phyloP scores from a whole-genome alignment of 2,888 invertebrate species.

The Ochlodes sylvanus region DNA sequence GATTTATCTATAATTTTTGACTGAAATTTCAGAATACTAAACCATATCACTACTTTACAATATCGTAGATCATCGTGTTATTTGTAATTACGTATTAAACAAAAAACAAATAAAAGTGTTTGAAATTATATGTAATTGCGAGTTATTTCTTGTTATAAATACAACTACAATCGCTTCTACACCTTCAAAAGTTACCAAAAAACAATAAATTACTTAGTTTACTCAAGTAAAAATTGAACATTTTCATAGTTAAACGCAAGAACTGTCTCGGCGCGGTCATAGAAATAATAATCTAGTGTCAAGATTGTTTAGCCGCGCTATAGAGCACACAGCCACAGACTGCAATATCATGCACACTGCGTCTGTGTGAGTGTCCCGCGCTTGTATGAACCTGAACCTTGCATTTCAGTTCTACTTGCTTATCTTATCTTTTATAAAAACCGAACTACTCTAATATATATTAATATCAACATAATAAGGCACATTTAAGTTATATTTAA shows the following conservation, averaged over 20 bases:
- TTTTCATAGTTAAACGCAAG: not conserved
- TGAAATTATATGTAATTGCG: too few species aligned
- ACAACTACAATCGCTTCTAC: too few species aligned
- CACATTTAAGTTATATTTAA: slow-evolving; percentile 33
- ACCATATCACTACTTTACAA: too few species aligned
- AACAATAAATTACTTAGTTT: not conserved
- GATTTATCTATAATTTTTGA: too few species aligned
- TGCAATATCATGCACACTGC: slow-evolving; percentile 65
- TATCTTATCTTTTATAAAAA: slow-evolving; percentile 68
- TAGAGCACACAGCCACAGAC: slow-evolving; percentile 63
- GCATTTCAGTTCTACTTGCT: slow-evolving; percentile 73
- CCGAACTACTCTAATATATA: slow-evolving; percentile 58
- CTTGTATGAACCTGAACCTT: slow-evolving; percentile 73
- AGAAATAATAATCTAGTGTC: slow-evolving; percentile 16
- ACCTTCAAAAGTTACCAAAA: not conserved
- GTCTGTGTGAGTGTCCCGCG: slow-evolving; percentile 68
- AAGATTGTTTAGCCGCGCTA: slow-evolving; percentile 52
- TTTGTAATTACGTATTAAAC: too few species aligned
- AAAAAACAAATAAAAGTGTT: too few species aligned
- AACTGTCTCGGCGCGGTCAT: not conserved
- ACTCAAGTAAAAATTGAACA: not conserved
- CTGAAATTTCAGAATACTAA: too few species aligned
- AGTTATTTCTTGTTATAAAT: too few species aligned
- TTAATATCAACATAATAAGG: slow-evolving; percentile 44
- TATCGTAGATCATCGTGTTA: too few species aligned